Evolutionary conservation across 2,113 vertebrate species (phyloP), one percentile per base, ranked within the genome.

Genomic region (Bambusicola thoracicus): DNA sequence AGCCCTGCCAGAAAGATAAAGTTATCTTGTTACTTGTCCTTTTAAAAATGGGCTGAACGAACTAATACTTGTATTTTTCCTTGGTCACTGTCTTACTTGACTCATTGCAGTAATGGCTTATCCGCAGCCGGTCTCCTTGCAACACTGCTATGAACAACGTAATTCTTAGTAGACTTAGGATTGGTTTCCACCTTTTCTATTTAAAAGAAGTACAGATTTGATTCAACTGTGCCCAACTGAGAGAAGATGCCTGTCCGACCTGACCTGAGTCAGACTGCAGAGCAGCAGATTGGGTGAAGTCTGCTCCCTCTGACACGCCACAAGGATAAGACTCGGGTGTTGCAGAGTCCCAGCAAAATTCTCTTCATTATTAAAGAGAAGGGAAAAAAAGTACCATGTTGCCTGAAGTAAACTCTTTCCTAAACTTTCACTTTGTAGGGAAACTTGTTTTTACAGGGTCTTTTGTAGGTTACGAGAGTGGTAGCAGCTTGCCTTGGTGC

Each of bases 371-470:
- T 36, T 49, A 61, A 69, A 46, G 12, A 16, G 22, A 34, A 40
- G 7, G 16, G 8, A 17, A 73, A 24, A 29, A 44, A 41, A 22
- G 8, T 30, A 25, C 22, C 20, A 5, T 0, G 0, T 10, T 34
- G 43, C 27, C 32, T 85, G 34, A 87, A 88, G 49, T 55, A 73
- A 51, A 66, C n/a, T 8, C 17, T 36, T 7, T 24, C 55, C 16
- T 41, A 27, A 81, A 66, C 43, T 76, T 89, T 8, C 72, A 30
- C 16, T 85, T 36, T 32, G 48, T 25, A n/a, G 29, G 44, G 76
- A 65, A 40, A 17, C 16, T 15, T 32, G 20, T 53, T 51, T 53
- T 43, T 18, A 32, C 43, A 43, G 61, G 49, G 38, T 22, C 6
- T 53, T 32, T 22, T 12, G 13, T 36, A 43, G 13, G 22, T 48